Evolutionary conservation across 2,113 vertebrate species (phyloP).

Genomic region (Hoplias malabaricus): DNA sequence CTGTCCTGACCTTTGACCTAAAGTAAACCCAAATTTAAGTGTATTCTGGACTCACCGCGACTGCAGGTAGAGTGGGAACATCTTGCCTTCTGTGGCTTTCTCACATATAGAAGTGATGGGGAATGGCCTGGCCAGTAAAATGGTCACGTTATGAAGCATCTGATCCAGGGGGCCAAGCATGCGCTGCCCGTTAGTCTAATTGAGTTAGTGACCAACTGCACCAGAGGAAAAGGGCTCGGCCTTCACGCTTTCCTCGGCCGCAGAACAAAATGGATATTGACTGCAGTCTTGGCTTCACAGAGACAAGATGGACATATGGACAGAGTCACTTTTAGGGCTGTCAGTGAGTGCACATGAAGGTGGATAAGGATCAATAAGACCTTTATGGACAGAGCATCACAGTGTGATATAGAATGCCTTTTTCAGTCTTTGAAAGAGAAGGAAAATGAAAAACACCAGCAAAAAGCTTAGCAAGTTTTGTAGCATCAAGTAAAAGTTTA

Average conservation of each 20-base stretch:
- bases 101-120: slow-evolving; percentile 46
- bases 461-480: too few relatives aligned
- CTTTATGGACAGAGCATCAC: not conserved
- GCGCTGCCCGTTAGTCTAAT: slow-evolving; percentile 73
- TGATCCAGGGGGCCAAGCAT: slow-evolving; percentile 67
- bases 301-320: not conserved
- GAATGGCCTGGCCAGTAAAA: slow-evolving; percentile 43
- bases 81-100: slow-evolving; percentile 60
- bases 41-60: slow-evolving; percentile 67
- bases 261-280: slow-evolving; percentile 42
- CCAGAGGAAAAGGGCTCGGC: slow-evolving; percentile 36
- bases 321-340: not conserved
- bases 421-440: too few relatives aligned
- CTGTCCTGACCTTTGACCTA: not conserved
- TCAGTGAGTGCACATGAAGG: not conserved
- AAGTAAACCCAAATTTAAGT: slow-evolving; percentile 6
- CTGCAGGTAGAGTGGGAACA: slow-evolving; percentile 76
- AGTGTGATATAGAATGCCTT: not conserved
- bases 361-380: too few relatives aligned
- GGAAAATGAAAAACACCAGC: too few relatives aligned
- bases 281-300: not conserved
- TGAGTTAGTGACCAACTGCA: slow-evolving; percentile 63
- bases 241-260: slow-evolving; percentile 38
- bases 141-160: slow-evolving; percentile 72
- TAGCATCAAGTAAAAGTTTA: too few relatives aligned